A percentile compares a stretch with the other conserved stretches of the same genome.
These are phyloP conservation scores for Drosophila ananassae DNA, from an alignment of 1,140 invertebrate species.

Conservation along the genomic window DNA sequence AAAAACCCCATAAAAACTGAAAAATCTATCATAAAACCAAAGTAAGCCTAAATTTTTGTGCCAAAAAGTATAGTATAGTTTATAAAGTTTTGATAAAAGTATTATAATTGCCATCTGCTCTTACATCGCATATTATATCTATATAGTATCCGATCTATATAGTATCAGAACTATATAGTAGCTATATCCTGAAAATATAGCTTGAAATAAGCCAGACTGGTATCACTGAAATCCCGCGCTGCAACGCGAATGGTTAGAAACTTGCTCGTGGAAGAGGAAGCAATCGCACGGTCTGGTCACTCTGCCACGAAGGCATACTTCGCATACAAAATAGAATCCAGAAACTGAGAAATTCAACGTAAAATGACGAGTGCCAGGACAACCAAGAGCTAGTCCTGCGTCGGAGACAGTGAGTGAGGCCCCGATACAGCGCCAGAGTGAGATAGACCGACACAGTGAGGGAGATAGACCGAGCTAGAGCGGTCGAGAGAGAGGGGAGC, in stretches of 20 bases:
- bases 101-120: too few relatives aligned
- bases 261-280: neutral
- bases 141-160: too few relatives aligned
- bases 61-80: too few relatives aligned
- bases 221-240: neutral
- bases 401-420: neutral
- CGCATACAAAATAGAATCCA: slow-evolving; percentile 28
- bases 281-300: slow-evolving; percentile 1
- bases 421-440: too few relatives aligned
- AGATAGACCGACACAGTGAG: neutral
- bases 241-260: neutral
- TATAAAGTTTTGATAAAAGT: too few relatives aligned
- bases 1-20: too few relatives aligned
- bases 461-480: slow-evolving; percentile 34
- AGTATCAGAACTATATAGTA: too few relatives aligned
- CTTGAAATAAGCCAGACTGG: neutral
- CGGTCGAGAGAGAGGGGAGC: neutral
- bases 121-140: too few relatives aligned
- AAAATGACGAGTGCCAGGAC: slow-evolving; percentile 5
- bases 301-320: slow-evolving; percentile 10
- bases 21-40: too few relatives aligned
- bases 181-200: too few relatives aligned
- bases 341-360: slow-evolving; percentile 7
- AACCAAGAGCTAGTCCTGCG: neutral
- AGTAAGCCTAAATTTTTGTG: too few relatives aligned